These are phyloP conservation scores for Thysanoteuthis rhombus DNA, from an alignment of 2,888 invertebrate genomes.

Conservation along the genomic window DNA sequence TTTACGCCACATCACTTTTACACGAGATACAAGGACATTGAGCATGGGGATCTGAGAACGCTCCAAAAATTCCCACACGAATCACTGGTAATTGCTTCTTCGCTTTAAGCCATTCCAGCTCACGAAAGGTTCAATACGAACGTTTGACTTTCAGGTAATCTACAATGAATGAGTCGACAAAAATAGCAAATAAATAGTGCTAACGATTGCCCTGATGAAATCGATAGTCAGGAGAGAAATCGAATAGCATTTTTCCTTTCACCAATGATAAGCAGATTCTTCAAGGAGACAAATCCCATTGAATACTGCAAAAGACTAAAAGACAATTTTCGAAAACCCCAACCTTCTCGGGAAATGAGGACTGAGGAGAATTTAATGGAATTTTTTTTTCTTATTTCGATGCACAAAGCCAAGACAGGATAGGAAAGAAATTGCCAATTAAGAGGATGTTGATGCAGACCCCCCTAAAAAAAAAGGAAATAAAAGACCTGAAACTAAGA, in stretches of 20 bases:
- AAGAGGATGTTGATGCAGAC: background rate
- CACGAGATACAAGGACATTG: too few relatives aligned
- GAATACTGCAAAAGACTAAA: background rate
- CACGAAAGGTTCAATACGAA: too few relatives aligned
- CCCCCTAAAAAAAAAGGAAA: too few relatives aligned
- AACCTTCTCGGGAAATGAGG: background rate
- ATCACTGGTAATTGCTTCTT: too few relatives aligned
- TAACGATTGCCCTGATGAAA: background rate
- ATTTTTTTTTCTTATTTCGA: background rate
- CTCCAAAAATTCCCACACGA: too few relatives aligned
- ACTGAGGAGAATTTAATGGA: background rate
- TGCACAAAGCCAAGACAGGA: background rate
- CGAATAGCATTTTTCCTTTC: background rate
- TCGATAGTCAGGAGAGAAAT: background rate
- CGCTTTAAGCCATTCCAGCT: too few relatives aligned
- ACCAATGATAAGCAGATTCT: background rate
- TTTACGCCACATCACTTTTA: too few relatives aligned
- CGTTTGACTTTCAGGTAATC: too few relatives aligned
- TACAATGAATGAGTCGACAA: background rate
- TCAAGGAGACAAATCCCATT: background rate
- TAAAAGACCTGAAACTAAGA: too few relatives aligned
- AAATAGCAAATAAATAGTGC: background rate
- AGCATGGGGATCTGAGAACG: too few relatives aligned
- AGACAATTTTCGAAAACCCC: background rate
- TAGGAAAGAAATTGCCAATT: background rate